Base-by-base conservation (phyloP, 2,888 invertebrate species). In the Troides oblongomaculatus region DNA sequence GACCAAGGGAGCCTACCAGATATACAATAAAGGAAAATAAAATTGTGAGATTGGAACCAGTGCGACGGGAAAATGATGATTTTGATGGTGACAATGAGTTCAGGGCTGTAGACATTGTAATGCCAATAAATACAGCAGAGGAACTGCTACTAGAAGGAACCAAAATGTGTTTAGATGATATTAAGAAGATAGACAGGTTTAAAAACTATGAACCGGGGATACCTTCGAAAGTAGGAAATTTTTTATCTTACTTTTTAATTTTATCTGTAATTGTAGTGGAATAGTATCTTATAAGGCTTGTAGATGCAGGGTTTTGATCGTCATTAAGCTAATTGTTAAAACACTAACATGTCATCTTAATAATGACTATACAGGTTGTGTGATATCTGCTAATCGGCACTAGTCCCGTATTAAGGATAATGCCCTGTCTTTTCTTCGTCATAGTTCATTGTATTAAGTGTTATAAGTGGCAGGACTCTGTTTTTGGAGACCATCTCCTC, bases 11-110 rank as follows among this genome's bases (percentile, higher is more conserved):
- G 59, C 80, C 78, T 66, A 87, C 88, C 64, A 86, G 90, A 83
- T 94, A 94, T 70, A 93, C 94, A 1, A 84, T 94, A 46, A 89
- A 84, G 75, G 84, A 94, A 70, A 90, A 89, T 57, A 89, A 89
- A 78, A 94, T 94, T 68, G 83, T 94, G 2, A 82, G 90, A 70
- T 72, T 93, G 25, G 87, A 90, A 69, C 85, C 85, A 0, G 69
- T 82, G 0, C 73, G 77, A 46, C 71, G 70, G 1, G 72, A 69
- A 14, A 68, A 71, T 53, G 73, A 75, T 68, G 43, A 57, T 58
- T 60, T 23, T n/a, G 72, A 71, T 14, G 36, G 70, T 36, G 74
- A 76, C 46, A 72, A 74, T 4, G 84, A 87, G 56, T 88, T 81
- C 64, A 74, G 76, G 58, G 85, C 87, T 1, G 88, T 89, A 0